Evolutionary conservation across 1,140 invertebrate genomes (phyloP), one percentile per base, ranked within the genome.

Genomic region (Drosophila quadrilineata): DNA sequence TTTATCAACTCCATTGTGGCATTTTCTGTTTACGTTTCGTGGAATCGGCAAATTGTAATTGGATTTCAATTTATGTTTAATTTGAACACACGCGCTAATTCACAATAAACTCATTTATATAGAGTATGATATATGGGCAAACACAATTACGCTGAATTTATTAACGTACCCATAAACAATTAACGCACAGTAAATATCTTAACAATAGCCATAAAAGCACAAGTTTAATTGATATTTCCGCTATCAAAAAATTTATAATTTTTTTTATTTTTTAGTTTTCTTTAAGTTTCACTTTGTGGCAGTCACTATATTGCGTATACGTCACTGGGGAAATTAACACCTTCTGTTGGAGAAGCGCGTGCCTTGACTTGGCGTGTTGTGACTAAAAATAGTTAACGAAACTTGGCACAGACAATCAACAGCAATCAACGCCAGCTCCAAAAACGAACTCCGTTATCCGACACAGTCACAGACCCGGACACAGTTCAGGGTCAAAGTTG

Each of bases 1-100:
- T 21, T 80, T 75, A 88, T 88, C 82, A 88, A 41, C 65, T 88
- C 82, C 87, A 88, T 88, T 60, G 38, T 79, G 3, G 52, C 60
- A 66, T 74, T 59, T 41, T 66, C 22, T 45, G 12, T 16, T 22
- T n/a, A 22, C 12, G 2, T 1, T 65, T 48, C 9, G 22, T 31
- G 21, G 17, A 48, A 16, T 49, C 9, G 3, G 8, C 3, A n/a
- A n/a, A n/a, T 35, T 28, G 26, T 16, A 12, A 9, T 40, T 4
- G 10, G 8, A 24, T 41, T 35, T 29, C 58, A 62, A 57, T 12
- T 41, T 6, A 17, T 21, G 28, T 17, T 22, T 19, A 24, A 40
- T 46, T 36, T 33, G n/a, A n/a, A n/a, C n/a, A n/a, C n/a, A n/a
- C n/a, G n/a, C n/a, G n/a, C n/a, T n/a, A n/a, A n/a, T n/a, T n/a